Percentiles rank a stretch among this genome's conserved stretches.
These are phyloP conservation scores for Heliangelus exortis DNA, from an alignment of 2,797 vertebrate species.

Conservation along the genomic window DNA sequence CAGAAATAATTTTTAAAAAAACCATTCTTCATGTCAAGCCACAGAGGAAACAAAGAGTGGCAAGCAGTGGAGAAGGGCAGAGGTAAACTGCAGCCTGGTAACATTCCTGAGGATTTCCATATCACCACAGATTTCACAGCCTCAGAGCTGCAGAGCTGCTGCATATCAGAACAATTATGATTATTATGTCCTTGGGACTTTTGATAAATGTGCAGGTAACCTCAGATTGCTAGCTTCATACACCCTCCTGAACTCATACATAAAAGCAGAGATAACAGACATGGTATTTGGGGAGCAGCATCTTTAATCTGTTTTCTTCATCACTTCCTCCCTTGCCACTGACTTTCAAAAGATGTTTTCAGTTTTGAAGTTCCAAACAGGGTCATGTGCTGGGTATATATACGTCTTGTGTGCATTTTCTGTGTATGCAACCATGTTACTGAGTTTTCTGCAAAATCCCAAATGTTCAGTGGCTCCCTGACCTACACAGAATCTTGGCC, in stretches of 20 bases:
- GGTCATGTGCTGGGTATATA: background rate
- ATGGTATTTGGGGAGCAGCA: accelerated
- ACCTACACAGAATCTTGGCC: background rate
- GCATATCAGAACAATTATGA: background rate
- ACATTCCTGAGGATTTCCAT: background rate
- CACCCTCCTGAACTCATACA: background rate
- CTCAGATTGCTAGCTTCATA: background rate
- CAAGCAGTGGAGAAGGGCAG: background rate
- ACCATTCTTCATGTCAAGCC: background rate
- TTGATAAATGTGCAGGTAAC: background rate
- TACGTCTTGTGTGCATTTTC: background rate
- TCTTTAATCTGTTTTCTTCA: background rate
- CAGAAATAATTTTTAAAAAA: background rate
- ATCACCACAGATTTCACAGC: background rate
- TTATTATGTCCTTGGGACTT: background rate
- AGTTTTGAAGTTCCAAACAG: background rate
- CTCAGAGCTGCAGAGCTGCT: background rate
- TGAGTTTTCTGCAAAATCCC: background rate
- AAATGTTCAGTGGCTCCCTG: background rate
- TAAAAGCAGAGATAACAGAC: background rate
- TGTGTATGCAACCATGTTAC: background rate
- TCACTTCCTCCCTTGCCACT: background rate
- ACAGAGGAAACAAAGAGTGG: background rate
- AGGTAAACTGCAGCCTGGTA: background rate
- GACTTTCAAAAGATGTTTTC: background rate